Percentiles rank a stretch among this genome's conserved stretches.
Conservation (phyloP, 1,140 invertebrate genomes). For the Asobara japonica region DNA sequence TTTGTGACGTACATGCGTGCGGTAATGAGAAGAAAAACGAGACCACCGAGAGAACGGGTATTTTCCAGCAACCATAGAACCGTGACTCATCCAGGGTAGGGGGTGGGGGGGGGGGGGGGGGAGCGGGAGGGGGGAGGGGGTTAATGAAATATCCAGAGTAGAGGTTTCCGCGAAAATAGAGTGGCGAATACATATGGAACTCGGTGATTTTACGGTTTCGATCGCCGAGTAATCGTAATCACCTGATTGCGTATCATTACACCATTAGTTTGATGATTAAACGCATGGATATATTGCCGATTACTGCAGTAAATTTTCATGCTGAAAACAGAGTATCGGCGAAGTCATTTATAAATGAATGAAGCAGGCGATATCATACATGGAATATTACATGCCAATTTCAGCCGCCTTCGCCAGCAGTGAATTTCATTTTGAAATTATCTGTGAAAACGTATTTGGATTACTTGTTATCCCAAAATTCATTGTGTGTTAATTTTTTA, state of each 20-base stretch:
- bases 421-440: too few relatives aligned
- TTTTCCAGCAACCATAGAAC: neutral
- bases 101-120: neutral
- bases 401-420: too few relatives aligned
- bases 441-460: too few relatives aligned
- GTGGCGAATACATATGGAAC: neutral
- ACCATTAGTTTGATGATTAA: constrained; percentile 18
- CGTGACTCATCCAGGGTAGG: neutral
- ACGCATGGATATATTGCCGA: neutral
- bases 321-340: too few relatives aligned
- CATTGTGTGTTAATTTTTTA: too few relatives aligned
- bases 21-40: constrained; percentile 5
- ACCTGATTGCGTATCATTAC: neutral
- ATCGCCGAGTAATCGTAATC: neutral
- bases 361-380: too few relatives aligned
- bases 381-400: too few relatives aligned
- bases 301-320: neutral
- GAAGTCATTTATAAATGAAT: too few relatives aligned
- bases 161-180: neutral
- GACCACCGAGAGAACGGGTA: neutral
- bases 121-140: too few relatives aligned
- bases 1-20: neutral
- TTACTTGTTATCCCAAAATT: too few relatives aligned
- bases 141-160: neutral
- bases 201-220: neutral